Percentiles rank a stretch among this genome's conserved stretches.
Conservation (phyloP, 2,888 invertebrate genomes). For the Hemithea aestivaria region DNA sequence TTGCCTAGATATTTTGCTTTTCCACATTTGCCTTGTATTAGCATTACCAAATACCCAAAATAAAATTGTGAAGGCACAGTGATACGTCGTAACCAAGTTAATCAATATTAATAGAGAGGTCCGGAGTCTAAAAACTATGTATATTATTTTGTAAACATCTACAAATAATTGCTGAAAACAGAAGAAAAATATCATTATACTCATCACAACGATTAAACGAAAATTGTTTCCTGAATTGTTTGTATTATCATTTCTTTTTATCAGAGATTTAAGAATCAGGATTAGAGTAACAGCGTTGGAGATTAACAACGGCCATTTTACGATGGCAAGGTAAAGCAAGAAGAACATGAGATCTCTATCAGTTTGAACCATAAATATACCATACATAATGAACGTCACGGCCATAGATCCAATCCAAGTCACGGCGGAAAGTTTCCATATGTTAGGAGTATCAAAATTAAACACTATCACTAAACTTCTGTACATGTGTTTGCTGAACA, state of each 20-base stretch:
- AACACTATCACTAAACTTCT: constrained; percentile 57
- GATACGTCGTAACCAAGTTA: constrained; percentile 50
- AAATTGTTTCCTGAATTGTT: constrained; percentile 31
- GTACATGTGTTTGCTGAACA: constrained; percentile 61
- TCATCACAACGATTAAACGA: constrained; percentile 52
- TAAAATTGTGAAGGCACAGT: constrained; percentile 53
- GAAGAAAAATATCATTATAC: constrained; percentile 53
- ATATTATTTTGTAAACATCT: constrained; percentile 50
- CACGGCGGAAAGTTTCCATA: constrained; percentile 43
- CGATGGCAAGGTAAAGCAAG: constrained; percentile 38
- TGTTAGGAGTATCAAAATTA: constrained; percentile 26
- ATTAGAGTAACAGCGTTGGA: constrained; percentile 50
- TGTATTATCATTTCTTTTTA: constrained; percentile 36
- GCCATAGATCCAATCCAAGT: constrained; percentile 49
- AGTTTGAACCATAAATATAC: constrained; percentile 21
- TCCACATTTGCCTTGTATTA: constrained; percentile 57
- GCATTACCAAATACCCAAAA: constrained; percentile 68
- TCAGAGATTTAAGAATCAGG: constrained; percentile 45
- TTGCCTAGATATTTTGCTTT: constrained; percentile 12
- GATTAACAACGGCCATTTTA: constrained; percentile 61
- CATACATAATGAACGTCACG: constrained; percentile 29
- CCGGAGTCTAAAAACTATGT: constrained; percentile 24
- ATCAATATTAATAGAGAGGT: constrained; percentile 23
- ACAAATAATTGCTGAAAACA: constrained; percentile 55
- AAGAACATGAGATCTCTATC: constrained; percentile 25